Conservation (phyloP, 2,888 invertebrate species). For the Syritta pipiens region DNA sequence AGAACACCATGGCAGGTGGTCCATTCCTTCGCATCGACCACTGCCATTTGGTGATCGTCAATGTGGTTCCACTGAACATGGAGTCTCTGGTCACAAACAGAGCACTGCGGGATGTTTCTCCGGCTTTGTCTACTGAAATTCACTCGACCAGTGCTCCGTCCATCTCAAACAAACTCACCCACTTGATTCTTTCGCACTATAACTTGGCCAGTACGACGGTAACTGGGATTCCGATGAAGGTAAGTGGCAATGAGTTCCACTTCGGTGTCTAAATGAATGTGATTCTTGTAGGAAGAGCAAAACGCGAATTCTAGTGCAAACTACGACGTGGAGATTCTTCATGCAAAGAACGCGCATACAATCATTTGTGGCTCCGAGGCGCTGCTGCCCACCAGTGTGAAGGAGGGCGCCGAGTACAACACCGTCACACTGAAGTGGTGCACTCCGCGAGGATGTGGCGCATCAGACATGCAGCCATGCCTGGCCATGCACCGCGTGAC, state of each 20-base stretch:
- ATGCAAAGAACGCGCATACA: constrained; percentile 91
- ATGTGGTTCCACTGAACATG: constrained; percentile 90
- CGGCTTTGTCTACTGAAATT: constrained; percentile 88
- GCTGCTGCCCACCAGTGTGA: constrained; percentile 81
- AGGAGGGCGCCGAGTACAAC: constrained; percentile 88
- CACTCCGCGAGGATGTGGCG: constrained; percentile 93
- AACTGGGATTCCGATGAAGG: constrained; percentile 99
- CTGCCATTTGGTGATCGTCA: constrained; percentile 94
- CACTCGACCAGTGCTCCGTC: constrained; percentile 88
- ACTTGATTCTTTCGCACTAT: constrained; percentile 91
- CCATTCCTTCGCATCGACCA: constrained; percentile 88
- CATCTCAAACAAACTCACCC: constrained; percentile 87
- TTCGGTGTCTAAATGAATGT: constrained; percentile 71
- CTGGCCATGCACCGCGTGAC: constrained; percentile 94
- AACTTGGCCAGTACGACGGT: constrained; percentile 97
- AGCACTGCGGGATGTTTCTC: constrained; percentile 85
- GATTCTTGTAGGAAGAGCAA: constrained; percentile 87
- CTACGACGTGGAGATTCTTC: constrained; percentile 98
- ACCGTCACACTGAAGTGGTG: constrained; percentile 97
- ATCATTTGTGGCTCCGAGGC: constrained; percentile 87
- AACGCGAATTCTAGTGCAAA: constrained; percentile 98
- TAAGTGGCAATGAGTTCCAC: constrained; percentile 27
- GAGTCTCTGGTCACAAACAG: constrained; percentile 89
- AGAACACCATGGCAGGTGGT: constrained; percentile 85
- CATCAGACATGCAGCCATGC: constrained; percentile 89